Base-by-base conservation (phyloP, 23 tunicate species). In the Halocynthia aurantium region DNA sequence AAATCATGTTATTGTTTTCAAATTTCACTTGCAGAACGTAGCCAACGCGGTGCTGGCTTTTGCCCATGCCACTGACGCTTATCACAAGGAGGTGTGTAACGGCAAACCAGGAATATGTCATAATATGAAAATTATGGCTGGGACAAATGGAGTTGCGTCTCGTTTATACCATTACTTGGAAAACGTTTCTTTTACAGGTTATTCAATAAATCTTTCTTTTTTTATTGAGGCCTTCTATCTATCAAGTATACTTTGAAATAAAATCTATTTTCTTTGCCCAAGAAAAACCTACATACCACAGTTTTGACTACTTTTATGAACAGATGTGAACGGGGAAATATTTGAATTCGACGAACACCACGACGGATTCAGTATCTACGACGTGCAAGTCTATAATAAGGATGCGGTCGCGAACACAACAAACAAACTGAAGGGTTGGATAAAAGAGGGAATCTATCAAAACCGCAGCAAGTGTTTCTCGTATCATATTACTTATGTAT, bases 291-390 rank as follows among this genome's bases (percentile, higher is more conserved):
- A 15, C n/a, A 2, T 1, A 60, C n/a, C 2, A 60, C 17, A 60
- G 17, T 67, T 67, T 67, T 21, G 49, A 67, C 22, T 17, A 11
- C 72, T 18, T 68, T 68, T 12, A 0, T 52, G 66, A 15, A n/a
- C 22, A 84, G 90, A 75, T 6, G 62, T 80, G 5, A 74, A 69
- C 54, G 84, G 84, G 6, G 67, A 52, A 7, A 22, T 22, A 13
- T 55, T 85, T 18, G 44, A 52, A 22, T 85, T 85, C 55, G 90
- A 85, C 76, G 44, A 61, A 50, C 73, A 85, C 75, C 90, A 80
- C 8, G 90, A 85, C 66, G 90, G 90, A 50, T 80, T 80, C 10
- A 80, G 84, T 6, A 66, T 74, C 9, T 85, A 85, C 66, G 84
- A 85, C 57, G 53, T 85, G 52, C 51, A 55, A 15, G 51, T 50